Evolutionary conservation across 2,113 vertebrate species (phyloP).

Genomic region (Phylloscopus trochiloides): DNA sequence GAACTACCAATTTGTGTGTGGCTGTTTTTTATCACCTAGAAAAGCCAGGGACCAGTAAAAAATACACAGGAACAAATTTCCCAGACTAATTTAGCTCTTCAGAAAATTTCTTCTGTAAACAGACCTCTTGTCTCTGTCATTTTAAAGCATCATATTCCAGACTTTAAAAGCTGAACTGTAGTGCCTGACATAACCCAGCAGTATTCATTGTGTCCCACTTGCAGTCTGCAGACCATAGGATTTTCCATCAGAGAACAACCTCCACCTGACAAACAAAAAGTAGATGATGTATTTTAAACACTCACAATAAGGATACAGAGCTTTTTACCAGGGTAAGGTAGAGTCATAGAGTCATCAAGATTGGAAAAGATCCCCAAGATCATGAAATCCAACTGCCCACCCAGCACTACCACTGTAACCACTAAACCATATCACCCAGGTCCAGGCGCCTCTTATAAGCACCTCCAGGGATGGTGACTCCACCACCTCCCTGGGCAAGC

Average conservation of each 20-base stretch:
- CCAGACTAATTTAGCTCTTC: not conserved
- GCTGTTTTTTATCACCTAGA: not conserved
- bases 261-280: not conserved
- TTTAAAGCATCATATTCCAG: not conserved
- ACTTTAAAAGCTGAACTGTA: not conserved
- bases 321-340: not conserved
- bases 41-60: not conserved
- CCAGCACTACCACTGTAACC: not conserved
- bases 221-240: not conserved
- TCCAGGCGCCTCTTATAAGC: rapidly evolving
- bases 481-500: not conserved
- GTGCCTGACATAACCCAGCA: not conserved
- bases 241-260: not conserved
- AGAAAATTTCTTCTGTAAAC: not conserved
- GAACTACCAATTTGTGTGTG: not conserved
- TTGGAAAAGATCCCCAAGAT: not conserved
- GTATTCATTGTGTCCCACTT: not conserved
- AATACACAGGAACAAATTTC: not conserved
- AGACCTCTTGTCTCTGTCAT: not conserved
- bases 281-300: not conserved
- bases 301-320: not conserved
- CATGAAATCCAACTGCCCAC: not conserved
- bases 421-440: not conserved
- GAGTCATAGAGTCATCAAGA: not conserved
- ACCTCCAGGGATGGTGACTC: not conserved